These are phyloP conservation scores for Rhingia campestris DNA, from an alignment of 2,888 invertebrate species.

Conservation along the genomic window DNA sequence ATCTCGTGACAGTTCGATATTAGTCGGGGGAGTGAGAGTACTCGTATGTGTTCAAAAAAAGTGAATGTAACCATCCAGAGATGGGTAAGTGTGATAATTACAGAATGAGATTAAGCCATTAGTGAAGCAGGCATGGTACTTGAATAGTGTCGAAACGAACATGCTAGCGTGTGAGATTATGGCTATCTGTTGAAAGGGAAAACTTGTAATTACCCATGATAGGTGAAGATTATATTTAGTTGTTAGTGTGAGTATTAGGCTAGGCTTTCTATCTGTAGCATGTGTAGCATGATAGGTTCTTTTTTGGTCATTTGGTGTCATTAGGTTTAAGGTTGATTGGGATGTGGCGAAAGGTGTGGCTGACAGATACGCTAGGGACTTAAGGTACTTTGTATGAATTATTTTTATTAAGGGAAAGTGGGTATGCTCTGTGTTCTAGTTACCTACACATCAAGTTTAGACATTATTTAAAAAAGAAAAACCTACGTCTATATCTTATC, in stretches of 20 bases:
- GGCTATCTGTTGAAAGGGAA: conserved; percentile 61
- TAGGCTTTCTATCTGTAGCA: background rate
- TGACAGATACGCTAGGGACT: too few relatives aligned
- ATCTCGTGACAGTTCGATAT: conserved; percentile 65
- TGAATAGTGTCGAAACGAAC: conserved; percentile 18
- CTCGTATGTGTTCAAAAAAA: conserved; percentile 15
- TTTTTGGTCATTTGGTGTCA: too few relatives aligned
- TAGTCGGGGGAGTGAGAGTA: conserved; percentile 56
- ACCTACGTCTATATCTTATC: too few relatives aligned
- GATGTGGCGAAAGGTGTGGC: too few relatives aligned
- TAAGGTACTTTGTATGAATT: too few relatives aligned
- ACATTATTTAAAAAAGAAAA: too few relatives aligned
- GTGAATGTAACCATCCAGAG: conserved; percentile 37
- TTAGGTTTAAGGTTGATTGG: too few relatives aligned
- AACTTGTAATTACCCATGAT: conserved; percentile 49
- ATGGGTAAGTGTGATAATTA: conserved; percentile 66
- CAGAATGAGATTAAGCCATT: conserved; percentile 66
- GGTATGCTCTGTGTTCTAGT: too few relatives aligned
- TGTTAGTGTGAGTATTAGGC: background rate
- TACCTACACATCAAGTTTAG: too few relatives aligned
- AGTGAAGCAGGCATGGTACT: conserved; percentile 40
- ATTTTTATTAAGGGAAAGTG: too few relatives aligned
- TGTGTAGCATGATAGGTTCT: too few relatives aligned
- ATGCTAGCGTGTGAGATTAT: conserved; percentile 52
- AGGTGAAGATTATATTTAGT: conserved; percentile 38